These are phyloP conservation scores for Nomada lathburiana DNA, from an alignment of 2,888 invertebrate genomes.

Conservation along the genomic window DNA sequence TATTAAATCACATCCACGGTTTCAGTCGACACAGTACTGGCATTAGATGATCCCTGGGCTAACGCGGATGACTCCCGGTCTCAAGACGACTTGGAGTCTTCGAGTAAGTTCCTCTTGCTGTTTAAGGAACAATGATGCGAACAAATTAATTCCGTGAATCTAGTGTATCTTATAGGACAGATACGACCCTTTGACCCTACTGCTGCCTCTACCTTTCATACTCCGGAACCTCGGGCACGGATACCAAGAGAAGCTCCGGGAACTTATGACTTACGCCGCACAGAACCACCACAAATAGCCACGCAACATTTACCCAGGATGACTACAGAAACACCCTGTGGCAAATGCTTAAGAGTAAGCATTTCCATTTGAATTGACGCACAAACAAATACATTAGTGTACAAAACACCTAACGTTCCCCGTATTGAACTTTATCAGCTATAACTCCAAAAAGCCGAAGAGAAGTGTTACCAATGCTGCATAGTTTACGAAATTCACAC, in stretches of 20 bases:
- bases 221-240: no score
- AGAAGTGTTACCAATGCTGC: not conserved
- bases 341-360: slow-evolving; percentile 60
- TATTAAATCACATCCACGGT: no score
- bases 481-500: not conserved
- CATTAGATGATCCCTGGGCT: not conserved
- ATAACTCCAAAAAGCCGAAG: slow-evolving; percentile 1
- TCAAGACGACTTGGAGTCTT: not conserved
- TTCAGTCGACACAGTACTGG: not conserved
- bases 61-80: not conserved
- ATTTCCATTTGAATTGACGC: not conserved
- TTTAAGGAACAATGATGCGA: not conserved
- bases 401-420: not conserved
- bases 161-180: not conserved
- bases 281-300: not conserved
- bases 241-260: no score
- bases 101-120: not conserved
- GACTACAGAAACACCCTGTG: slow-evolving; percentile 42
- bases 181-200: not conserved
- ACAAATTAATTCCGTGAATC: not conserved
- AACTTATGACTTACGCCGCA: slow-evolving; percentile 13
- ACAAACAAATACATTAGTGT: not conserved
- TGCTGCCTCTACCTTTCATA: not conserved
- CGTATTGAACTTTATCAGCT: slow-evolving; percentile 15
- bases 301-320: slow-evolving; percentile 25